Conservation (phyloP, 1,140 invertebrate genomes). For the Eupeodes corollae region DNA sequence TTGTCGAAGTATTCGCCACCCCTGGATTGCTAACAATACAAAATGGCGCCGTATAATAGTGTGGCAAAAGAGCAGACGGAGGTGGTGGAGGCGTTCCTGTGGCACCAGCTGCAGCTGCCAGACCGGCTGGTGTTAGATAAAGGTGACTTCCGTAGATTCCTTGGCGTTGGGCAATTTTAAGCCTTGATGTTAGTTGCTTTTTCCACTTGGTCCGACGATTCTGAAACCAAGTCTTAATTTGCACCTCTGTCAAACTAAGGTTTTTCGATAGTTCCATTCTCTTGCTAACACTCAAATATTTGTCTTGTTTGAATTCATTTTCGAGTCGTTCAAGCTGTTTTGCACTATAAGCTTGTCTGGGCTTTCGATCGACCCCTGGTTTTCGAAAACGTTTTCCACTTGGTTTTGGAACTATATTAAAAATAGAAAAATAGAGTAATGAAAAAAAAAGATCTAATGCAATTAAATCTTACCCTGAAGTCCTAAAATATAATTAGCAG, state of each 20-base stretch:
- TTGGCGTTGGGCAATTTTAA: slow-evolving; percentile 80
- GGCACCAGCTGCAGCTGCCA: not conserved
- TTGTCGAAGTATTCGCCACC: no score
- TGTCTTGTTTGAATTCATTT: slow-evolving; percentile 87
- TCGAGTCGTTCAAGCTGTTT: slow-evolving; percentile 85
- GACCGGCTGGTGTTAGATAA: slow-evolving; percentile 5
- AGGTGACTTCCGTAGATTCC: slow-evolving; percentile 53
- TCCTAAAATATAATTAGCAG: slow-evolving; percentile 7
- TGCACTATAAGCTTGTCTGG: slow-evolving; percentile 87
- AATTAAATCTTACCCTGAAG: slow-evolving; percentile 18
- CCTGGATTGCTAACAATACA: not conserved
- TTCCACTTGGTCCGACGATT: slow-evolving; percentile 94
- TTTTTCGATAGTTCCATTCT: slow-evolving; percentile 84
- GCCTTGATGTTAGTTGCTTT: slow-evolving; percentile 78
- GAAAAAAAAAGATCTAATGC: not conserved
- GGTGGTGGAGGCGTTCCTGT: not conserved
- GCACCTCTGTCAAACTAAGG: slow-evolving; percentile 82
- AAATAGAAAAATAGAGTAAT: slow-evolving; percentile 5
- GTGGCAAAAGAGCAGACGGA: not conserved
- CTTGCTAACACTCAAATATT: slow-evolving; percentile 91
- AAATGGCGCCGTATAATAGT: slow-evolving; percentile 1
- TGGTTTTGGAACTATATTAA: slow-evolving; percentile 60
- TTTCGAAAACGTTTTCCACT: slow-evolving; percentile 65
- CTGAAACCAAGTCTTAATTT: slow-evolving; percentile 97
- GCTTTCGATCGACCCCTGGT: slow-evolving; percentile 81